Evolutionary conservation across 2,113 vertebrate species (phyloP).

Genomic region (Eurypyga helias): DNA sequence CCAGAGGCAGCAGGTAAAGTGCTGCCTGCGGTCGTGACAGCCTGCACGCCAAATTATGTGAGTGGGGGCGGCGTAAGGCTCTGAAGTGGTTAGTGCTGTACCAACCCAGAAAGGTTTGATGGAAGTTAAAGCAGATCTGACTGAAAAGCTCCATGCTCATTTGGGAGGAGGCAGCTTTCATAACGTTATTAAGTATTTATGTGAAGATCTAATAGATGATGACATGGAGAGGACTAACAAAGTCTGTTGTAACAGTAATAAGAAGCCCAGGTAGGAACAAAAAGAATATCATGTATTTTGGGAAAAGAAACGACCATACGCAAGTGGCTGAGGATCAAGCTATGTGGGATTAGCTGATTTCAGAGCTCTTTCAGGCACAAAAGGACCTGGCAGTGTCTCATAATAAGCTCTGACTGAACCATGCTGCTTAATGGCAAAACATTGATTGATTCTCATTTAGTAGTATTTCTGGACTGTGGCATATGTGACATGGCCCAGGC

Average conservation of each 20-base stretch:
- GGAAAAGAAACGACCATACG: neutral
- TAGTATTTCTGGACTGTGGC: neutral
- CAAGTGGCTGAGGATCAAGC: neutral
- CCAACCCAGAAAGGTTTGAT: neutral
- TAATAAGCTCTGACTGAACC: neutral
- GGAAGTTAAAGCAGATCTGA: neutral
- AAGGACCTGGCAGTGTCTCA: neutral
- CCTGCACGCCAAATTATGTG: neutral
- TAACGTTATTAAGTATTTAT: neutral
- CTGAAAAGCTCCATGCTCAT: neutral
- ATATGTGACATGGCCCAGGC: neutral
- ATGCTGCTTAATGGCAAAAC: neutral
- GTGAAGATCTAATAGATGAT: neutral
- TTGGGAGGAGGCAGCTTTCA: neutral
- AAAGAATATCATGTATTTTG: neutral
- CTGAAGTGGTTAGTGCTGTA: neutral
- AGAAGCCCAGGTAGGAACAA: neutral
- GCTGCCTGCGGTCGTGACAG: rapidly evolving
- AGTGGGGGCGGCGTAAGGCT: neutral
- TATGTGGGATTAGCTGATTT: neutral
- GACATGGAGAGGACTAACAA: neutral
- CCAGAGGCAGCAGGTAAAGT: neutral
- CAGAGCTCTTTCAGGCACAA: neutral
- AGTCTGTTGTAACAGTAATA: neutral
- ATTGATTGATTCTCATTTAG: neutral